These are phyloP conservation scores for Lepisosteus oculatus DNA, from an alignment of 2,113 vertebrate species.

Conservation along the genomic window DNA sequence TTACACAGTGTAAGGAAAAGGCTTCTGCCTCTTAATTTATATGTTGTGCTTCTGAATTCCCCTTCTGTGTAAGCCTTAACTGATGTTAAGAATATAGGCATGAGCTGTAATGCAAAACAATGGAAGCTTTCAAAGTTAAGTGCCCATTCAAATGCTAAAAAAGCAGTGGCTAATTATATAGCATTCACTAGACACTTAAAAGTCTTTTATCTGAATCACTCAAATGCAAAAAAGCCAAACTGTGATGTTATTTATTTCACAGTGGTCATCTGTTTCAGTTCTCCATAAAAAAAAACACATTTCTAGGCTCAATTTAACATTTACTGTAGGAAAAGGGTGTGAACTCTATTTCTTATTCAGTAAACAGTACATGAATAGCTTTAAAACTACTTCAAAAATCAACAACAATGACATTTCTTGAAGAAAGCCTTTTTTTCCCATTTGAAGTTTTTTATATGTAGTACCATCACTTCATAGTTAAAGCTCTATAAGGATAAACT, in stretches of 20 bases:
- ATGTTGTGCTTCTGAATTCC: conserved; percentile 66
- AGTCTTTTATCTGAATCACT: conserved; percentile 72
- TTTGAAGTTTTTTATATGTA: too few species aligned
- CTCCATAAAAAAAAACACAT: conserved; percentile 35
- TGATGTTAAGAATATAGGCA: conserved; percentile 57
- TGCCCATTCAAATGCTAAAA: conserved; percentile 73
- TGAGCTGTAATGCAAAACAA: conserved; percentile 68
- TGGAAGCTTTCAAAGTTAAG: conserved; percentile 71
- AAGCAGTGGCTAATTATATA: conserved; percentile 69
- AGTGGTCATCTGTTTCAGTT: conserved; percentile 48
- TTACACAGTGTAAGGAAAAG: conserved; percentile 39
- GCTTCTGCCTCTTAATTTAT: conserved; percentile 55
- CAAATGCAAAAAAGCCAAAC: conserved; percentile 53
- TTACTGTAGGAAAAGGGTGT: conserved; percentile 4
- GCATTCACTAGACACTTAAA: conserved; percentile 68
- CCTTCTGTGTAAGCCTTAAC: conserved; percentile 63
- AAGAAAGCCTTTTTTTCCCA: too few species aligned
- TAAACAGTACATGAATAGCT: conserved; percentile 2
- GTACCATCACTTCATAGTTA: too few species aligned
- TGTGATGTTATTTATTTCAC: conserved; percentile 65
- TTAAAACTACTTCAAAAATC: conserved; percentile 10
- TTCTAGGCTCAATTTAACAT: conserved; percentile 3
- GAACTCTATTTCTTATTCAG: neutral
- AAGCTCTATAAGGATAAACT: too few species aligned
- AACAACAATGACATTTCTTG: conserved; percentile 3